Percentiles rank a stretch among this genome's conserved stretches.
Conservation (phyloP, 1,140 invertebrate species). For the Tetraneura akinire region DNA sequence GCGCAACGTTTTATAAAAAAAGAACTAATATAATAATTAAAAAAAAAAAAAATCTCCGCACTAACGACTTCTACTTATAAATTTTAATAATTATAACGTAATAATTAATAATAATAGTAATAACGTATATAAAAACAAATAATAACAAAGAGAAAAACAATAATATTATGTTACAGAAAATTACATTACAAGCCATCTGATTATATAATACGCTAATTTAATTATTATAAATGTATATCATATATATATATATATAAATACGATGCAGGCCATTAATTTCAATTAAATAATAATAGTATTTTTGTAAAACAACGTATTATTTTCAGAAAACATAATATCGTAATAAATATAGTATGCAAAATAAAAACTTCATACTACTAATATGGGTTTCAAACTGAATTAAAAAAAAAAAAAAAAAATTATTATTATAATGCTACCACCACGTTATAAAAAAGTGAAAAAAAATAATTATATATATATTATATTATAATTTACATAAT, state of each 20-base stretch:
- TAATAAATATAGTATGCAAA: slow-evolving; percentile 7
- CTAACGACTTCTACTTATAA: slow-evolving; percentile 36
- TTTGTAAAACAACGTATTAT: not conserved
- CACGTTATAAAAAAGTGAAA: not conserved
- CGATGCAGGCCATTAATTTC: slow-evolving; percentile 44
- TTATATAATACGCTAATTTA: slow-evolving; percentile 37
- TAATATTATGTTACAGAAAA: slow-evolving; percentile 33
- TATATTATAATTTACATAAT: too few relatives aligned
- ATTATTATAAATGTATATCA: slow-evolving; percentile 12
- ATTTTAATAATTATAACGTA: not conserved
- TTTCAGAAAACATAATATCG: slow-evolving; percentile 1
- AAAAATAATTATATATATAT: too few relatives aligned
- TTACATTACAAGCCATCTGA: slow-evolving; percentile 29
- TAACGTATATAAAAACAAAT: slow-evolving; percentile 12
- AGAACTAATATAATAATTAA: slow-evolving; percentile 11
- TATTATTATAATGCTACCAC: not conserved
- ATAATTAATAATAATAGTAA: not conserved
- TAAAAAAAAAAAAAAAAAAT: not conserved
- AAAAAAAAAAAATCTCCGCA: not conserved
- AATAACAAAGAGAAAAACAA: not conserved
- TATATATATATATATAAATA: not conserved
- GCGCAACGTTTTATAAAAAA: slow-evolving; percentile 7
- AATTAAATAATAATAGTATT: slow-evolving; percentile 21
- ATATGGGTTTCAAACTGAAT: not conserved
- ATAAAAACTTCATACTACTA: slow-evolving; percentile 21